Base-by-base conservation (phyloP, 2,113 vertebrate species). In the Gavia stellata region DNA sequence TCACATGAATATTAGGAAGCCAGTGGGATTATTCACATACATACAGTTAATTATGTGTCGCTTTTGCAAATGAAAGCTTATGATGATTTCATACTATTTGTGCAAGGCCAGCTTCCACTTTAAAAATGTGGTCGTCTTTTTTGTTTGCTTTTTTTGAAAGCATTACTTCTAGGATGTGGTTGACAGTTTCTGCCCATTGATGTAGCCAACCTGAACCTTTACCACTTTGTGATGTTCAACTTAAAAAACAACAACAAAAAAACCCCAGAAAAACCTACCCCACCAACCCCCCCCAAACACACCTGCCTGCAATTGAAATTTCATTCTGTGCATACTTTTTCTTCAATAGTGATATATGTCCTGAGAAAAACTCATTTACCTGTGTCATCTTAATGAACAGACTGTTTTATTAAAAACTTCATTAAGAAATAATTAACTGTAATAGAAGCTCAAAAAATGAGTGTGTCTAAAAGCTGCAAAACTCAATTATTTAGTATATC, bases 201-300 rank as follows among this genome's bases (percentile, higher is more conserved):
- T 66, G 5, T 15, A 50, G 56, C 40, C 47, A 70, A 4, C 20
- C 6, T 40, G 55, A 66, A 66, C 24, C 31, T 85, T 88, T 75
- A 40, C 7, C 2, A 1, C 25, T 85, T 36, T 17, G 2, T 49
- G 38, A 63, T 5, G 4, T 55, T 65, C 36, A 44, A 7, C 24
- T 81, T 55, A 72, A 33, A 40, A 58, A 61, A 49, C 31, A 36
- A 25, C 4, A 34, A 28, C 9, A 28, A 75, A 42, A 12, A 21
- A 16, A 16, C 9, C 7, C 23, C 20, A 34, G n/a, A n/a, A n/a
- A n/a, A 45, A 14, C 12, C 13, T 14, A 18, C 11, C 15, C 47
- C 14, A 4, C 0, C 61, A 34, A 4, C 1, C 6, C 21, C 12
- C 38, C 40, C 11, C 26, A 77, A 55, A 9, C 26, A 31, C 15